These are phyloP conservation scores for Callipepla squamata DNA, from an alignment of 2,113 vertebrate species.

Conservation along the genomic window DNA sequence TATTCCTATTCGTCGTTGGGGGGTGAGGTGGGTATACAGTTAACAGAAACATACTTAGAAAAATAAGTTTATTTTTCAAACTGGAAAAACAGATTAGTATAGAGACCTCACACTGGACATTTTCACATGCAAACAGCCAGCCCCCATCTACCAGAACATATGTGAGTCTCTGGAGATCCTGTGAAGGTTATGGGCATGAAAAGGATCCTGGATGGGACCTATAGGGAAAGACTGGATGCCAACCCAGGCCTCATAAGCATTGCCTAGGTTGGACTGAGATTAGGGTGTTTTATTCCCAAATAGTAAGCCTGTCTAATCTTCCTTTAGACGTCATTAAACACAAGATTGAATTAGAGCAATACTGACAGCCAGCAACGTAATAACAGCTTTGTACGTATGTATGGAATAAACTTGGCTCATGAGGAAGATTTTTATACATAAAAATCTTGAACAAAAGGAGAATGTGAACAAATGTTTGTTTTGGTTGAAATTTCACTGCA, in stretches of 20 bases:
- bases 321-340: not conserved
- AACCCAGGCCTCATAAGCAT: not conserved
- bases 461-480: not conserved
- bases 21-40: not conserved
- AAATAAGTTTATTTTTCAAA: not conserved
- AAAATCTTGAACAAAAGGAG: not conserved
- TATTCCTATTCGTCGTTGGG: not conserved
- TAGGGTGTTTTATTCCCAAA: not conserved
- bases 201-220: not conserved
- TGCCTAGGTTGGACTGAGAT: not conserved
- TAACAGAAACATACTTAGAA: not conserved
- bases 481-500: not conserved
- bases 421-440: not conserved
- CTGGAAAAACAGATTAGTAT: not conserved
- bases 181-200: not conserved
- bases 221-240: not conserved
- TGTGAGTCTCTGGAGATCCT: not conserved
- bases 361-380: fast-evolving
- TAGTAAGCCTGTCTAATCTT: not conserved
- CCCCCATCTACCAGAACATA: fast-evolving
- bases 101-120: fast-evolving
- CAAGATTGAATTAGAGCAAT: not conserved
- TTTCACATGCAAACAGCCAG: not conserved
- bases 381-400: fast-evolving
- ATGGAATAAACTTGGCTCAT: not conserved